These are phyloP conservation scores for Nibea albiflora DNA, from an alignment of 2,113 vertebrate species.

Conservation along the genomic window DNA sequence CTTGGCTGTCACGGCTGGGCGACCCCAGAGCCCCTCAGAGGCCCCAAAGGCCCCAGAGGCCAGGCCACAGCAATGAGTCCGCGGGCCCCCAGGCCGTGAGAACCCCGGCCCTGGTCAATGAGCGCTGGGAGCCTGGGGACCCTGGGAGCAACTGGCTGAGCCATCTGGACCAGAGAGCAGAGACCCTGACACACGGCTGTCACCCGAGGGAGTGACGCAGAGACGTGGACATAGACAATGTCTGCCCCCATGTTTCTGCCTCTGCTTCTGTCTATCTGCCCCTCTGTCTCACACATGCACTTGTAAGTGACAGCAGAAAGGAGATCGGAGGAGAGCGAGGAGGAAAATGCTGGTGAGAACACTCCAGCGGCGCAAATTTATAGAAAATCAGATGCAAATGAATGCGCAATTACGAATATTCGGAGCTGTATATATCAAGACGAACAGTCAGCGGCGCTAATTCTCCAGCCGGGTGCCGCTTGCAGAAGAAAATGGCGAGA, in stretches of 20 bases:
- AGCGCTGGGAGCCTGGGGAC: constrained; percentile 71
- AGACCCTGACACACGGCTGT: constrained; percentile 80
- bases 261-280: constrained; percentile 31
- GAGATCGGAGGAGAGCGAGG: constrained; percentile 22
- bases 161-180: constrained; percentile 81
- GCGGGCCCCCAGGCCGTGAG: constrained; percentile 82
- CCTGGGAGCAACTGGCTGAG: constrained; percentile 74
- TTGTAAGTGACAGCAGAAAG: constrained; percentile 40
- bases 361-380: background rate
- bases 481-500: background rate
- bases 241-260: constrained; percentile 64
- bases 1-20: constrained; percentile 78
- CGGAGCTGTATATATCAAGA: background rate
- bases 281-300: background rate
- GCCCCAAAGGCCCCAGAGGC: constrained; percentile 80
- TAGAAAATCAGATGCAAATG: background rate
- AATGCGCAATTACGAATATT: background rate
- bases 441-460: background rate
- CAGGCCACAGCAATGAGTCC: constrained; percentile 74
- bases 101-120: constrained; percentile 79
- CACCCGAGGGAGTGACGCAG: constrained; percentile 68
- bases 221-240: constrained; percentile 67
- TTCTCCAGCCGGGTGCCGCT: background rate
- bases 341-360: constrained; percentile 32
- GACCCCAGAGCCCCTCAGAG: constrained; percentile 75